These are phyloP conservation scores for Temnothorax curvispinosus DNA, from an alignment of 1,140 invertebrate genomes.

Conservation along the genomic window DNA sequence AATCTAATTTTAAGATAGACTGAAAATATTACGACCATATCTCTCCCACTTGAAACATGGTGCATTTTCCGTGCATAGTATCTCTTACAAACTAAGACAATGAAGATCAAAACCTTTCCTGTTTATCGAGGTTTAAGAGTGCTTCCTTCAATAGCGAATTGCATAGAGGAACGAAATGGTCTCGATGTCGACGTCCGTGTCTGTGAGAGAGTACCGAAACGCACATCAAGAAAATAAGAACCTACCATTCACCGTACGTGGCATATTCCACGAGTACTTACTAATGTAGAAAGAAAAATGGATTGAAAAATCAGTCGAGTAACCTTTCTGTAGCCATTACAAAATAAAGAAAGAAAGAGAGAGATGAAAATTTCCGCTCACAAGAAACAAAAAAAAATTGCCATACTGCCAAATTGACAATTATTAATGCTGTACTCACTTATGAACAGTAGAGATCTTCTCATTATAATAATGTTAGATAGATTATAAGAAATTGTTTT, in stretches of 20 bases:
- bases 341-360: conserved; percentile 54
- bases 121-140: conserved; percentile 64
- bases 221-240: conserved; percentile 1
- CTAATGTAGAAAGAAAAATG: conserved; percentile 43
- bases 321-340: conserved; percentile 59
- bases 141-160: conserved; percentile 69
- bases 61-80: conserved; percentile 15
- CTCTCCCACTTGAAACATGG: conserved; percentile 29
- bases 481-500: conserved; percentile 82
- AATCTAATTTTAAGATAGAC: conserved; percentile 72
- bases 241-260: conserved; percentile 34
- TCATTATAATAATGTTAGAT: conserved; percentile 84
- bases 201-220: conserved; percentile 12
- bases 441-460: conserved; percentile 83
- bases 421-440: conserved; percentile 82
- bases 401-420: conserved; percentile 86
- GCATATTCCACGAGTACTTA: conserved; percentile 67
- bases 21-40: conserved; percentile 69
- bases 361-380: conserved; percentile 78
- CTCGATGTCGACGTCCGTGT: conserved; percentile 23
- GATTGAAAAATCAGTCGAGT: neutral
- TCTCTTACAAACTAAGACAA: conserved; percentile 53
- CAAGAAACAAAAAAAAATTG: conserved; percentile 81
- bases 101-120: conserved; percentile 44
- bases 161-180: conserved; percentile 51